Conservation (phyloP, 2,888 invertebrate genomes). For the Chelonus formosanus region DNA sequence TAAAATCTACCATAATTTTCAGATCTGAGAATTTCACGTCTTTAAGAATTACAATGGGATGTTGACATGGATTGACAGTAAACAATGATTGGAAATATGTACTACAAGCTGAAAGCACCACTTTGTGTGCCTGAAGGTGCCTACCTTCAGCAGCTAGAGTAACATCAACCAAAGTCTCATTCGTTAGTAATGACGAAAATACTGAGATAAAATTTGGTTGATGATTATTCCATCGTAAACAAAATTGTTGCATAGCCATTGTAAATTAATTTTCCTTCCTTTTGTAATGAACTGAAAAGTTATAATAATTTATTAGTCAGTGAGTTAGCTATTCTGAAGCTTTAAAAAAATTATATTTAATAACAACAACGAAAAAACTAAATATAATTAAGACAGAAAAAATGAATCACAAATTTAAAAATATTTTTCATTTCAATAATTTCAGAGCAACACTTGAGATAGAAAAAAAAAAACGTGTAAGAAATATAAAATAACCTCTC, state of each 20-base stretch:
- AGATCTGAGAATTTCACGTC: constrained; percentile 87
- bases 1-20: constrained; percentile 89
- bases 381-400: too few species aligned
- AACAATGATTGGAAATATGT: constrained; percentile 91
- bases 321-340: too few species aligned
- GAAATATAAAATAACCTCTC: too few species aligned
- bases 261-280: constrained; percentile 10
- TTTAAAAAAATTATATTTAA: too few species aligned
- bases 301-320: too few species aligned
- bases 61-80: constrained; percentile 85
- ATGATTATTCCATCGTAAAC: constrained; percentile 91
- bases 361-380: too few species aligned
- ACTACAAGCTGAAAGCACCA: constrained; percentile 89
- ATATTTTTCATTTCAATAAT: too few species aligned
- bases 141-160: constrained; percentile 91
- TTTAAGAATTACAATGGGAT: constrained; percentile 89
- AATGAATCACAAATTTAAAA: too few species aligned
- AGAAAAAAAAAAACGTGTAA: too few species aligned
- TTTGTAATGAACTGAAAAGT: not conserved
- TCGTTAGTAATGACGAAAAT: constrained; percentile 83
- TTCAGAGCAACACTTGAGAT: too few species aligned
- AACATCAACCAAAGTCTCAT: constrained; percentile 87
- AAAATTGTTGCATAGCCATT: constrained; percentile 81
- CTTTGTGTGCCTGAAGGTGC: constrained; percentile 88
- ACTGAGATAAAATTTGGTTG: constrained; percentile 92